Evolutionary conservation across 2,888 invertebrate species (phyloP).

Genomic region (Frankliniella intonsa): DNA sequence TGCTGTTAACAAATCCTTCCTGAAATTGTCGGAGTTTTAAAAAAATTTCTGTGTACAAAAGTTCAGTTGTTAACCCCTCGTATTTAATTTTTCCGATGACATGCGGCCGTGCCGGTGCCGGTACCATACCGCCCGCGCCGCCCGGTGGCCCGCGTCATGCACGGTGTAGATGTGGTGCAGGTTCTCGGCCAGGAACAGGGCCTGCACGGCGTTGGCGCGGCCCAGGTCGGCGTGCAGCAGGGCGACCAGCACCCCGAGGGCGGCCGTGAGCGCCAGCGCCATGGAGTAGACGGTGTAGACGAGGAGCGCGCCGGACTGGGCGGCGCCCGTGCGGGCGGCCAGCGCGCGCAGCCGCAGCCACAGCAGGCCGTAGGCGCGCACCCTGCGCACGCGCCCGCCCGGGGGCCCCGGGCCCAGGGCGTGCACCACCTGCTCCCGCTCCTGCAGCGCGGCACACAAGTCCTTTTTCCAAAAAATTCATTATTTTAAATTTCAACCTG

Average conservation of each 20-base stretch:
- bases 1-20: too few relatives aligned
- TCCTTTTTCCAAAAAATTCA: too few relatives aligned
- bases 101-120: too few relatives aligned
- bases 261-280: not conserved
- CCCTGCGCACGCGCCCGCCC: not conserved
- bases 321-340: not conserved
- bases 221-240: not conserved
- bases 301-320: not conserved
- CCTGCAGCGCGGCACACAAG: too few relatives aligned
- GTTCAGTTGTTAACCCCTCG: too few relatives aligned
- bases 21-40: too few relatives aligned
- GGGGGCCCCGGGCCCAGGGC: not conserved
- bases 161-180: slow-evolving; percentile 13
- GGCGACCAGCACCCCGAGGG: not conserved
- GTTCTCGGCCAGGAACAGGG: not conserved
- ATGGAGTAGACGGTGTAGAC: slow-evolving; percentile 15
- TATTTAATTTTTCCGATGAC: too few relatives aligned
- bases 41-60: too few relatives aligned
- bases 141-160: not conserved
- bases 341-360: slow-evolving; percentile 15
- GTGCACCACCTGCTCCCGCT: not conserved
- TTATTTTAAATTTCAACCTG: too few relatives aligned
- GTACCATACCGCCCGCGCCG: not conserved
- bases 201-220: not conserved
- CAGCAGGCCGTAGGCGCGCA: not conserved